Evolutionary conservation across 2,888 invertebrate genomes (phyloP).

Genomic region (Lasius fuliginosus): DNA sequence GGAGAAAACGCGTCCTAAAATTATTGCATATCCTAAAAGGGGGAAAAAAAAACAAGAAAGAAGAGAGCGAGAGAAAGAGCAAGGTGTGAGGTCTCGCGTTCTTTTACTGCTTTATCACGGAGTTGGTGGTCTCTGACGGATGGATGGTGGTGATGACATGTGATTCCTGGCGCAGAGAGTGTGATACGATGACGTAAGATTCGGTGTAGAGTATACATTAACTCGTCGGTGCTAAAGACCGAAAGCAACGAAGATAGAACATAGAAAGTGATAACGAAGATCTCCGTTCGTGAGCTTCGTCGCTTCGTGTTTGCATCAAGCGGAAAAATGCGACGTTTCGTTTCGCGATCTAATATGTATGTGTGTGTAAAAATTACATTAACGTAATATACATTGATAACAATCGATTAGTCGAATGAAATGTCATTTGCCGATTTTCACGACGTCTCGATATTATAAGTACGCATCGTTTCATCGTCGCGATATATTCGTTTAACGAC

Average conservation of each 20-base stretch:
- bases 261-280: constrained; percentile 19
- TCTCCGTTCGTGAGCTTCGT: not conserved
- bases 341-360: not conserved
- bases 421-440: not conserved
- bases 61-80: not conserved
- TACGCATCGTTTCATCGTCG: constrained; percentile 1
- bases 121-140: not conserved
- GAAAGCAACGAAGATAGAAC: constrained; percentile 11
- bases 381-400: constrained; percentile 4
- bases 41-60: not conserved
- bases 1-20: not conserved
- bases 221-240: constrained; percentile 4
- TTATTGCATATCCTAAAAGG: not conserved
- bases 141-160: not conserved
- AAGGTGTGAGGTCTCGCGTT: not conserved
- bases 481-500: not conserved
- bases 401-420: not conserved
- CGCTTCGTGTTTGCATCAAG: not conserved
- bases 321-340: not conserved
- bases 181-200: constrained; percentile 27
- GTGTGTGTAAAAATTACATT: not conserved
- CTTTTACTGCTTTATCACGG: not conserved
- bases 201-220: constrained; percentile 18
- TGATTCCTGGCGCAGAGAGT: not conserved
- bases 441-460: not conserved